Conservation (phyloP, 1,140 invertebrate species). For the Camponotus vicinus region DNA sequence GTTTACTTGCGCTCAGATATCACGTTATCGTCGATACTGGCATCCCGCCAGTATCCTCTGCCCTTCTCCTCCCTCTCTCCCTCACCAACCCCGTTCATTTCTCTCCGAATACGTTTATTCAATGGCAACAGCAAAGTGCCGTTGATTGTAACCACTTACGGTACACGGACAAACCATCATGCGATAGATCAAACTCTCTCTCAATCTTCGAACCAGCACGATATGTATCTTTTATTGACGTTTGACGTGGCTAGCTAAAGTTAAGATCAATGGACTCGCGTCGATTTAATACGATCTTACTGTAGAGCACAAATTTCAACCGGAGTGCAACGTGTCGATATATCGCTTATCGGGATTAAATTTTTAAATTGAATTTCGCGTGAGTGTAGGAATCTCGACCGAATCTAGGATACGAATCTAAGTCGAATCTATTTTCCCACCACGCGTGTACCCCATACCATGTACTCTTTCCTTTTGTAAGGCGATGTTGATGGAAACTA, state of each 20-base stretch:
- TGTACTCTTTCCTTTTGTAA: not conserved
- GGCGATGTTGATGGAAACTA: not conserved
- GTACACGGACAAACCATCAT: conserved; percentile 36
- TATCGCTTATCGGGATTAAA: conserved; percentile 53
- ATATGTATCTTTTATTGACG: conserved; percentile 39
- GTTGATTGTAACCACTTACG: conserved; percentile 48
- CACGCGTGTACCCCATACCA: not conserved
- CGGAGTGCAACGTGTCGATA: conserved; percentile 31
- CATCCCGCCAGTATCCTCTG: not conserved
- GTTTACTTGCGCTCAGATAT: conserved; percentile 45
- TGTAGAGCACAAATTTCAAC: conserved; percentile 8
- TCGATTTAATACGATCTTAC: conserved; percentile 34
- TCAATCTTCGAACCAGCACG: conserved; percentile 29
- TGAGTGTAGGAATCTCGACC: conserved; percentile 13
- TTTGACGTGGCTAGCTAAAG: conserved; percentile 16
- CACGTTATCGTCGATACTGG: conserved; percentile 49
- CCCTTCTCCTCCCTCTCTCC: not conserved
- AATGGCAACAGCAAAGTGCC: conserved; percentile 35
- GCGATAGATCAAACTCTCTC: conserved; percentile 26
- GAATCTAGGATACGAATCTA: conserved; percentile 22
- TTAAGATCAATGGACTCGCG: conserved; percentile 47
- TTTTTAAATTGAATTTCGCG: conserved; percentile 55
- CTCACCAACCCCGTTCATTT: not conserved
- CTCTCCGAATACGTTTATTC: conserved; percentile 9
- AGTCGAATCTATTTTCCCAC: conserved; percentile 25